Evolutionary conservation across 2,113 vertebrate genomes (phyloP), one percentile per base, ranked within the genome.

Genomic region (Corythaixoides concolor): DNA sequence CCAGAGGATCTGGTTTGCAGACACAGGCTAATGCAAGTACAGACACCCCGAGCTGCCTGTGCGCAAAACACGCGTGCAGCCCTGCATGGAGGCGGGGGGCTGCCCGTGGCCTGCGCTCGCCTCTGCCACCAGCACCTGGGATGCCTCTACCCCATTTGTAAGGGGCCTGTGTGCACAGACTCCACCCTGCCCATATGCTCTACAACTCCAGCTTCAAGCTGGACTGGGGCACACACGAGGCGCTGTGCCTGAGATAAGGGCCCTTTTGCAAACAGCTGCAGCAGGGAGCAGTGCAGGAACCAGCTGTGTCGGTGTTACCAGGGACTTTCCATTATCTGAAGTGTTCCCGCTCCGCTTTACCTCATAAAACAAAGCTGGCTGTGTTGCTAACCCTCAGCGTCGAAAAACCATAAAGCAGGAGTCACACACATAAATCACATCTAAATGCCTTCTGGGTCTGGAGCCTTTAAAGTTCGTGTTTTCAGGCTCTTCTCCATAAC

Each of bases 241-340:
- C 18, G 19, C 91, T 72, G 91, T 35, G 20, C 24, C 18, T 0
- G 1, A 79, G 91, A 91, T 70, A 78, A 85, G 84, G 82, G 66
- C 33, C 80, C 84, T 76, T 55, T 27, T 64, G 89, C 87, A 92
- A 64, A 70, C 72, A 93, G 89, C 80, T 95, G 94, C 89, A 62
- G 58, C 56, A 22, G 55, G 58, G 64, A 95, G 81, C 74, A 50
- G 77, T 11, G 82, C 88, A 90, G 78, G 88, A 93, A 74, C 91
- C 90, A 70, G 89, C 76, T 96, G 60, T 87, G 45, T 89, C 4
- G 0, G 73, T 45, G 85, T 82, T 92, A 95, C 89, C 94, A 96
- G 96, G 96, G 96, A 93, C 95, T 97, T 97, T 96, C 96, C 96
- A 95, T 79, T 79, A 88, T 93, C 91, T 82, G 81, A 76, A 88